A percentile compares a stretch with the other conserved stretches of the same genome.
These are phyloP conservation scores for Diaperis boleti DNA, from an alignment of 2,888 invertebrate species.

Conservation along the genomic window DNA sequence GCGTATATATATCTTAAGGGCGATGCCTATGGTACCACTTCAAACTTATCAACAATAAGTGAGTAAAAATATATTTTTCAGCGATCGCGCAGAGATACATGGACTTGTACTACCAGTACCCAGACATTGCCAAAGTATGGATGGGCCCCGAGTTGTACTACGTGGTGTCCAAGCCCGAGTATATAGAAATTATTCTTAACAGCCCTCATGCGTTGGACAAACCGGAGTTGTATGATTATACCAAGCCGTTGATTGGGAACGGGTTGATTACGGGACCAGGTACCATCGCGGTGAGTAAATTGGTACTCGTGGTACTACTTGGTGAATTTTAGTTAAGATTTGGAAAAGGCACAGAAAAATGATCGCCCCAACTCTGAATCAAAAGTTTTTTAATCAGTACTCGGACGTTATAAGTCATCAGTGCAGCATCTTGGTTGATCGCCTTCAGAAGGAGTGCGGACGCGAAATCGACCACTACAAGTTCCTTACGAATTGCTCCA, in stretches of 20 bases:
- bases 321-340: neutral
- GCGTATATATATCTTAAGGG: constrained; percentile 3
- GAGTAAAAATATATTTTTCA: neutral
- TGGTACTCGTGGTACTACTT: neutral
- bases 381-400: constrained; percentile 24
- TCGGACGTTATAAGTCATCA: constrained; percentile 6
- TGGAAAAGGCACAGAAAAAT: constrained; percentile 35
- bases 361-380: constrained; percentile 32
- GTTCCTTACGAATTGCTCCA: constrained; percentile 30
- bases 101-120: constrained; percentile 3
- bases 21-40: constrained; percentile 2
- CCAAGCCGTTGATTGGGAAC: constrained; percentile 4
- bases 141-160: constrained; percentile 13
- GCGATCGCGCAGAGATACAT: constrained; percentile 1
- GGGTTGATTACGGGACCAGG: constrained; percentile 21
- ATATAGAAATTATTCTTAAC: constrained; percentile 20
- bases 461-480: constrained; percentile 21
- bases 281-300: too few relatives aligned
- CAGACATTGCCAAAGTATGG: constrained; percentile 15
- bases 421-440: constrained; percentile 6
- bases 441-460: neutral
- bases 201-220: constrained; percentile 2
- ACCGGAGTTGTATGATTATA: constrained; percentile 1
- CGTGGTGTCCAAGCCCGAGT: constrained; percentile 28
- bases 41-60: neutral